Percentiles rank a stretch among this genome's conserved stretches.
These are phyloP conservation scores for Pteruthius melanotis DNA, from an alignment of 2,113 vertebrate species.

Conservation along the genomic window DNA sequence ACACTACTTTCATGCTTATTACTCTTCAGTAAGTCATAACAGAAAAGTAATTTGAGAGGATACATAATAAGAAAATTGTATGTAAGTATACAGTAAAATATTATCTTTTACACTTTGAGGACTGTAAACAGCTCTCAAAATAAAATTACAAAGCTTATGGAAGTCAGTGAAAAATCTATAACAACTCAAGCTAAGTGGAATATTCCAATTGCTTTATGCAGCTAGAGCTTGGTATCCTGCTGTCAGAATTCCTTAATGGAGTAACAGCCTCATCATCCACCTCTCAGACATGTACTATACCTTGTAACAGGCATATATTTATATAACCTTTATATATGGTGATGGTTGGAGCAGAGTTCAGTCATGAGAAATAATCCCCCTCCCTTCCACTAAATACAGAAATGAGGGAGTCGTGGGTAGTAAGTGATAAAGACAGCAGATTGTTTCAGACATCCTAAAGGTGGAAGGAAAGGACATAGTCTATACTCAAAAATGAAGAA, in stretches of 20 bases:
- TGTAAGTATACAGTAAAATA: neutral
- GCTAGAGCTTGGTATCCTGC: neutral
- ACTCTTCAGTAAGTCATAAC: neutral
- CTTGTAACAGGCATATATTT: neutral
- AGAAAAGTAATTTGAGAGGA: neutral
- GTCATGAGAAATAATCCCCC: neutral
- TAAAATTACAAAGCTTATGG: neutral
- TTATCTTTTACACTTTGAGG: neutral
- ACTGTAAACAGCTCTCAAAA: slow-evolving; percentile 14
- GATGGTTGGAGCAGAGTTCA: neutral
- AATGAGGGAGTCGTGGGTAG: neutral
- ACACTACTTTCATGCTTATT: neutral
- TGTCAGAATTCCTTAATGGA: neutral
- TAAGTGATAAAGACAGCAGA: neutral
- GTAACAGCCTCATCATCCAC: neutral
- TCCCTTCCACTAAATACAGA: neutral
- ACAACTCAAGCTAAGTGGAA: neutral
- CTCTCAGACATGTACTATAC: neutral
- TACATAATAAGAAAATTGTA: neutral
- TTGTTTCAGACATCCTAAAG: neutral
- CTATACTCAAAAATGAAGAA: neutral
- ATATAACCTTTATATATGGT: too few relatives aligned
- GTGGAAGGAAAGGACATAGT: neutral
- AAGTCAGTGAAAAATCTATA: neutral
- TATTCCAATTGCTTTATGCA: neutral